phyloP scores from a whole-genome alignment of 2,113 vertebrate species.

The Propithecus coquereli region DNA sequence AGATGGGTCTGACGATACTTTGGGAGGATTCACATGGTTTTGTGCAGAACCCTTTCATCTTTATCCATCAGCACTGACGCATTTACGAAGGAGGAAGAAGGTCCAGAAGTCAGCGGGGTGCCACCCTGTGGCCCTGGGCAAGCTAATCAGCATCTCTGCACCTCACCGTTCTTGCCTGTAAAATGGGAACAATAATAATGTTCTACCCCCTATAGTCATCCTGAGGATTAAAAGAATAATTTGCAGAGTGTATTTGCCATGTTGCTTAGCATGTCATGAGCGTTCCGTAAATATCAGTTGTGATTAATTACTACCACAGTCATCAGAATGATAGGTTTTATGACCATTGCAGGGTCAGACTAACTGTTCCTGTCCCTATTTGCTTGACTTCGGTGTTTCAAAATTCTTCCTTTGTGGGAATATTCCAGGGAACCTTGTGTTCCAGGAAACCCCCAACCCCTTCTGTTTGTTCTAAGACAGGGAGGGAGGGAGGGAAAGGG shows the following conservation, averaged over 20 bases:
- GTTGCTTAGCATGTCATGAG: fast-evolving
- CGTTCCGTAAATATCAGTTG: neutral
- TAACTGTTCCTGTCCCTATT: too few relatives aligned
- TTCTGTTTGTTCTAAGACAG: neutral
- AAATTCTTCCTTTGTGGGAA: neutral
- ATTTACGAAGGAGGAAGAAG: fast-evolving
- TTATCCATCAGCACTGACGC: too few relatives aligned
- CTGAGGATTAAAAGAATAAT: neutral
- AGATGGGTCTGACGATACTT: too few relatives aligned
- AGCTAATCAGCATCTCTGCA: neutral
- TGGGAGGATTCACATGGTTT: fast-evolving
- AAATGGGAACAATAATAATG: neutral
- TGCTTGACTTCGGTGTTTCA: neutral
- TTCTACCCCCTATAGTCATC: fast-evolving
- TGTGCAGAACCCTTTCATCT: neutral
- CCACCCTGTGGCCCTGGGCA: neutral
- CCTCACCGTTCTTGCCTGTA: neutral
- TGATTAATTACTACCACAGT: too few relatives aligned
- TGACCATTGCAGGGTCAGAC: neutral
- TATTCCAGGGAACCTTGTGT: neutral
- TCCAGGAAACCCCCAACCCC: neutral
- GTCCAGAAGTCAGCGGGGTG: neutral
- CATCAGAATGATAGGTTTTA: fast-evolving
- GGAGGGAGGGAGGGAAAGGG: too few relatives aligned
- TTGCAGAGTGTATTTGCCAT: neutral